Percentiles rank a stretch among this genome's conserved stretches.
Conservation (phyloP, 2,888 invertebrate genomes). For the Allolobophora icterica region DNA sequence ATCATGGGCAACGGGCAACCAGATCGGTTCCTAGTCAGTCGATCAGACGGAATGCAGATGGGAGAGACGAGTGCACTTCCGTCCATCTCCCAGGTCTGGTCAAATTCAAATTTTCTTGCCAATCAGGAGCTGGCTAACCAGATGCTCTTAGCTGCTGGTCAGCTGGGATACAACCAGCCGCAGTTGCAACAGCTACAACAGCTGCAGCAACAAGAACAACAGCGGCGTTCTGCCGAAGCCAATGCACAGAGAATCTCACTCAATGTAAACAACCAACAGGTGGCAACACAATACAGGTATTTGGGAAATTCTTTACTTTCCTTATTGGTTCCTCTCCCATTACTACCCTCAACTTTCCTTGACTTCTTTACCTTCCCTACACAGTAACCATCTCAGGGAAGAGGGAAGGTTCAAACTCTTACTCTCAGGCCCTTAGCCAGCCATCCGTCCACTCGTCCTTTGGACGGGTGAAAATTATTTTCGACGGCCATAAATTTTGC, state of each 20-base stretch:
- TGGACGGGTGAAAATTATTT: too few species aligned
- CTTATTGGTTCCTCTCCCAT: neutral
- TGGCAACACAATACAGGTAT: neutral
- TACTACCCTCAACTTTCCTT: too few species aligned
- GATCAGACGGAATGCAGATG: neutral
- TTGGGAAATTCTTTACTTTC: neutral
- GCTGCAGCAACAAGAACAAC: slow-evolving; percentile 6
- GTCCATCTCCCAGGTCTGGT: slow-evolving; percentile 21
- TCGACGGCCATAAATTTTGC: too few species aligned
- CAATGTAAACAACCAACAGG: neutral
- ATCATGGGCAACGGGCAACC: neutral
- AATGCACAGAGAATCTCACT: neutral
- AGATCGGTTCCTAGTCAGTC: neutral
- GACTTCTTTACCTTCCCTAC: too few species aligned
- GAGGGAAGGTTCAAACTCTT: too few species aligned
- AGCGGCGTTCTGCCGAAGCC: neutral
- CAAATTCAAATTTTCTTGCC: neutral
- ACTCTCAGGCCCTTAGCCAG: too few species aligned
- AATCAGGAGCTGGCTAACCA: neutral
- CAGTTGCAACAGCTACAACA: neutral
- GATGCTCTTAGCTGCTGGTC: neutral
- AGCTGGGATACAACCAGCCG: neutral
- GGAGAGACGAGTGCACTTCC: neutral
- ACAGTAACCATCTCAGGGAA: too few species aligned
- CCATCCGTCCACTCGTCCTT: too few species aligned